phyloP scores from a whole-genome alignment of 2,113 vertebrate genomes.

The Myrmecophaga tridactyla region DNA sequence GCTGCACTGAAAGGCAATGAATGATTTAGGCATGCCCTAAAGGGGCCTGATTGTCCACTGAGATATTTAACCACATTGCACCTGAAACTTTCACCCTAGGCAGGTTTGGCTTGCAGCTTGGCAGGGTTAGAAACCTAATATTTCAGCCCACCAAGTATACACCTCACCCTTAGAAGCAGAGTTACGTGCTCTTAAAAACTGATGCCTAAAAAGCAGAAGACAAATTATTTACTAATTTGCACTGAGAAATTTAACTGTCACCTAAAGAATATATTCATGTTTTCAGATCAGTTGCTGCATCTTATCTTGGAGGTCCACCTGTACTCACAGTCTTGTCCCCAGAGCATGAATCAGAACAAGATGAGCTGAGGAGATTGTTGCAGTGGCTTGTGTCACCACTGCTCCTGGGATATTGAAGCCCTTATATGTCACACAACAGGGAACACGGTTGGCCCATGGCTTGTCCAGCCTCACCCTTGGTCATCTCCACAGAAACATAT shows the following conservation, averaged over 20 bases:
- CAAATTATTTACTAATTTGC: rapidly evolving
- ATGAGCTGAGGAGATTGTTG: rapidly evolving
- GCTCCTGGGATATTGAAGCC: background rate
- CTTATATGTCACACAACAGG: rapidly evolving
- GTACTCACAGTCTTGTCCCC: rapidly evolving
- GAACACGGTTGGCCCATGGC: background rate
- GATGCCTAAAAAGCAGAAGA: background rate
- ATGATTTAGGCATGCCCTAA: background rate
- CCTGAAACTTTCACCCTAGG: too few species aligned
- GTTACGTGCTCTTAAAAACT: rapidly evolving
- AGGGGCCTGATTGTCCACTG: background rate
- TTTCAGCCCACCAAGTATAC: rapidly evolving
- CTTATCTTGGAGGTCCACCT: rapidly evolving
- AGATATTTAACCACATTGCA: rapidly evolving
- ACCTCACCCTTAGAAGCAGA: background rate
- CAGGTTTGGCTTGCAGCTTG: background rate
- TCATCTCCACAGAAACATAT: rapidly evolving
- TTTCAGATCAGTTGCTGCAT: rapidly evolving
- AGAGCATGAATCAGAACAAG: background rate
- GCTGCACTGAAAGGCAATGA: background rate
- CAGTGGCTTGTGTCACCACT: rapidly evolving
- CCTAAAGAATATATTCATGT: rapidly evolving
- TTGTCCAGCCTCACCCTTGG: background rate
- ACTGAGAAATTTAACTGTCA: rapidly evolving
- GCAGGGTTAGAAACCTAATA: rapidly evolving